Conservation (phyloP, 2,888 invertebrate genomes). For the Eupithecia pulchellata region DNA sequence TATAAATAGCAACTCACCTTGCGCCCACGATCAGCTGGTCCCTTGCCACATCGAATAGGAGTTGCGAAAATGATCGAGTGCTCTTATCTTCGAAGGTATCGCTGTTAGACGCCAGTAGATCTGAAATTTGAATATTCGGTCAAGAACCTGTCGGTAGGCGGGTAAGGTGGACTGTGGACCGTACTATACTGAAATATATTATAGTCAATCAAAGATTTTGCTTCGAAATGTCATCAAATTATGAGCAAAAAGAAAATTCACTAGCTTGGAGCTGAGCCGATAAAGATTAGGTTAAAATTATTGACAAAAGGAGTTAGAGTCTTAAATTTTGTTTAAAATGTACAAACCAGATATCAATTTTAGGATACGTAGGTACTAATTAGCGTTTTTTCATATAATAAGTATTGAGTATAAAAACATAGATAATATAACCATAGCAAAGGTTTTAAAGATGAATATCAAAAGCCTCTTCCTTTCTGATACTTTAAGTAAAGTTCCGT, state of each 20-base stretch:
- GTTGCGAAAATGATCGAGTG: constrained; percentile 91
- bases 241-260: neutral
- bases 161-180: constrained; percentile 27
- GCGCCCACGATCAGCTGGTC: constrained; percentile 96
- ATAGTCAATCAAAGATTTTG: neutral
- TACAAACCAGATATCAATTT: no score
- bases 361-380: no score
- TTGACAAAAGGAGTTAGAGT: no score
- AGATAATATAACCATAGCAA: no score
- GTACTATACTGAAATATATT: neutral
- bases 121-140: constrained; percentile 53
- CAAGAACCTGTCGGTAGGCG: constrained; percentile 43
- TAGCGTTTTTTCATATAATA: no score
- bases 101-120: constrained; percentile 84
- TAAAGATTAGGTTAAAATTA: no score
- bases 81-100: constrained; percentile 90
- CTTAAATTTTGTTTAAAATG: no score
- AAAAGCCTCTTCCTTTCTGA: no score
- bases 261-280: neutral
- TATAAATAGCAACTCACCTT: constrained; percentile 85
- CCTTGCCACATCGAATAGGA: constrained; percentile 94
- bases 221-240: neutral
- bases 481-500: no score
- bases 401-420: no score
- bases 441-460: no score